phyloP scores from a whole-genome alignment of 2,888 invertebrate genomes.

The Leptogaster cylindrica region DNA sequence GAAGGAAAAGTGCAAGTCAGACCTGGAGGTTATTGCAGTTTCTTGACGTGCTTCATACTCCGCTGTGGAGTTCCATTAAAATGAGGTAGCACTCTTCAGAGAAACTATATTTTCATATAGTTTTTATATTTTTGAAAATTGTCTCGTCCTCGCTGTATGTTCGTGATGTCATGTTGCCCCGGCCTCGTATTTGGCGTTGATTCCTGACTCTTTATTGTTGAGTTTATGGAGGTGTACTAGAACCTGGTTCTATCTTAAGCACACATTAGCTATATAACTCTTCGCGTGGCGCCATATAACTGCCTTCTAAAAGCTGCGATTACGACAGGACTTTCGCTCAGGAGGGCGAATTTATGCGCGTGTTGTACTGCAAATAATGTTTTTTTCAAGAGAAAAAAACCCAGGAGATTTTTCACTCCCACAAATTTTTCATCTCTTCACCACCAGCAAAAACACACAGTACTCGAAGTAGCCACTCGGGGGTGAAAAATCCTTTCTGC shows the following conservation, averaged over 20 bases:
- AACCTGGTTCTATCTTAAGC: no score
- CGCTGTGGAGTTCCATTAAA: slow-evolving; percentile 14
- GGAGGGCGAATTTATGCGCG: slow-evolving; percentile 36
- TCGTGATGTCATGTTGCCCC: neutral
- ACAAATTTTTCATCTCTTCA: neutral
- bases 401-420: no score
- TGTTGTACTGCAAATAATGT: slow-evolving; percentile 35
- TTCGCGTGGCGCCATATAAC: slow-evolving; percentile 28
- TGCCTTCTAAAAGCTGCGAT: slow-evolving; percentile 33
- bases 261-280: slow-evolving; percentile 36
- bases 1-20: slow-evolving; percentile 30
- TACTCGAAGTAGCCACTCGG: no score
- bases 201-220: no score
- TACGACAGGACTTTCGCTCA: slow-evolving; percentile 24
- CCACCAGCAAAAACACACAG: neutral
- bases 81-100: slow-evolving; percentile 20
- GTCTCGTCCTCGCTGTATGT: slow-evolving; percentile 13
- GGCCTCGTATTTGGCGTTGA: no score
- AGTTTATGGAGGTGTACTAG: no score
- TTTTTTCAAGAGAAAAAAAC: slow-evolving; percentile 21
- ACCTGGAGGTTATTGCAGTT: slow-evolving; percentile 24
- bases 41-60: slow-evolving; percentile 22
- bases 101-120: no score
- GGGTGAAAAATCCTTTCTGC: no score
- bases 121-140: slow-evolving; percentile 29